phyloP scores from a whole-genome alignment of 2,888 invertebrate genomes.

The Lasioglossum marginatum region DNA sequence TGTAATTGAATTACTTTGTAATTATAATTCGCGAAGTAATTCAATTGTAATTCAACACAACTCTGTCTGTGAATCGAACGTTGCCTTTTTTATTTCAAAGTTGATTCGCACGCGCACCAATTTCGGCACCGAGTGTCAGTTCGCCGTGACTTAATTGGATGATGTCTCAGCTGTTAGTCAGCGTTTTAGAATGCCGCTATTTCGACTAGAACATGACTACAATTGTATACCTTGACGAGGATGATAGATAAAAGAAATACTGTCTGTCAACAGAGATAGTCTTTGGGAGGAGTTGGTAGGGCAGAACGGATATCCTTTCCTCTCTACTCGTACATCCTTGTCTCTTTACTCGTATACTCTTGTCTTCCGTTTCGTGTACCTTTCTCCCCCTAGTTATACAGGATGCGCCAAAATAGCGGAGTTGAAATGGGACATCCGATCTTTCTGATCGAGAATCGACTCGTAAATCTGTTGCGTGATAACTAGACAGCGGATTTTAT shows the following conservation, averaged over 20 bases:
- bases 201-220: neutral
- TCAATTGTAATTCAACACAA: too few species aligned
- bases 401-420: neutral
- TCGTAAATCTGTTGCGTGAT: too few species aligned
- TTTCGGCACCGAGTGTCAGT: constrained; percentile 35
- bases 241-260: neutral
- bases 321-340: neutral
- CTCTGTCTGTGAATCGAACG: too few species aligned
- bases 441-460: too few species aligned
- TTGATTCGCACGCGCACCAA: constrained; percentile 16
- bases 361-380: neutral
- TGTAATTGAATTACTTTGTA: too few species aligned
- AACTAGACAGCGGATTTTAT: too few species aligned
- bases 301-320: neutral
- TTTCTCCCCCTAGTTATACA: neutral
- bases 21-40: too few species aligned
- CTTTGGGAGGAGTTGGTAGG: neutral
- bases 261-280: neutral
- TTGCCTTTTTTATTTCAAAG: too few species aligned
- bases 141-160: constrained; percentile 10
- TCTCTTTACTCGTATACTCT: neutral
- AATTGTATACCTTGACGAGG: neutral
- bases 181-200: constrained; percentile 20
- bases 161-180: constrained; percentile 30
- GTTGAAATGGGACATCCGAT: too few species aligned